These are phyloP conservation scores for Radopholus similis DNA, from an alignment of 1,140 invertebrate species.

Conservation along the genomic window DNA sequence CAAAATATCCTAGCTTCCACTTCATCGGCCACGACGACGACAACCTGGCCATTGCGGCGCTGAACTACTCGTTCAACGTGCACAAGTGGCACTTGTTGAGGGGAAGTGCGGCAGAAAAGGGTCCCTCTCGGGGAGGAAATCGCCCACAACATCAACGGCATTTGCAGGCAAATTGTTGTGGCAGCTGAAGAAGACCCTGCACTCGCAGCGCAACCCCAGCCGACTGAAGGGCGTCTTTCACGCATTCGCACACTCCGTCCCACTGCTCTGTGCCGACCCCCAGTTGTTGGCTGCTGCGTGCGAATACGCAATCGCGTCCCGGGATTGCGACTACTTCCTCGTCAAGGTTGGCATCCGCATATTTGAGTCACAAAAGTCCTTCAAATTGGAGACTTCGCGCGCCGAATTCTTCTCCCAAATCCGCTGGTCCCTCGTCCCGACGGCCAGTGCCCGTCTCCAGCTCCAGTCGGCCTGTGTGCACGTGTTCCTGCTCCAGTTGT, in stretches of 20 bases:
- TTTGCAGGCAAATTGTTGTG: constrained; percentile 3
- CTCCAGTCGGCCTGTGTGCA: constrained; percentile 8
- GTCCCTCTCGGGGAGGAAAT: neutral
- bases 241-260: constrained; percentile 22
- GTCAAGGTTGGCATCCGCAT: constrained; percentile 14
- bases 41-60: constrained; percentile 14
- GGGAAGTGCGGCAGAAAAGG: neutral
- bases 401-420: constrained; percentile 28
- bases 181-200: constrained; percentile 13
- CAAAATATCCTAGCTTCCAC: too few species aligned
- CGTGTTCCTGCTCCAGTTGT: constrained; percentile 15
- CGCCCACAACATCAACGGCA: neutral
- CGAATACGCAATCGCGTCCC: constrained; percentile 22
- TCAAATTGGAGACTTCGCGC: constrained; percentile 15
- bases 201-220: constrained; percentile 21
- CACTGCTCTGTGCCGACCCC: constrained; percentile 5
- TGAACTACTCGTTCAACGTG: constrained; percentile 17
- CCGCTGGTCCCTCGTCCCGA: constrained; percentile 14
- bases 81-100: constrained; percentile 17
- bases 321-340: constrained; percentile 22
- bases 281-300: constrained; percentile 11
- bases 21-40: constrained; percentile 15
- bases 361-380: neutral
- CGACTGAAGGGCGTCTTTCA: constrained; percentile 24
- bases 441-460: neutral